These are phyloP conservation scores for Diadema setosum DNA, from an alignment of 35 echinoderm and acorn worm genomes.

Conservation along the genomic window DNA sequence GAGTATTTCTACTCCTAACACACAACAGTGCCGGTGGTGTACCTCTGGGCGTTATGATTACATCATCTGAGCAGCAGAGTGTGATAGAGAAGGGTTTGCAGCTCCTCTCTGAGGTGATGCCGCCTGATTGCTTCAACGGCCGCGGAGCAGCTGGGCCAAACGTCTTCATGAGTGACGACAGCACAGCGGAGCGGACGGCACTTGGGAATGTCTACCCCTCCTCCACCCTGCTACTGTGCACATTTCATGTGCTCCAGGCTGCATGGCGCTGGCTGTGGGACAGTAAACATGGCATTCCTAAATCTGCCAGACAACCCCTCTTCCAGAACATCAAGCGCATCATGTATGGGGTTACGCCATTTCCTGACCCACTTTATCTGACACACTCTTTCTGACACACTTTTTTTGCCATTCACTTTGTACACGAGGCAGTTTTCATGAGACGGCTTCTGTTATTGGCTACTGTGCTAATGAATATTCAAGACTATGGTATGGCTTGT, in stretches of 20 bases:
- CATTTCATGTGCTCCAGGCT: conserved; percentile 27
- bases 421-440: too few species aligned
- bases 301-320: background rate
- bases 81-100: too few species aligned
- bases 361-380: too few species aligned
- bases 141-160: background rate
- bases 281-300: background rate
- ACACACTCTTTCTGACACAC: too few species aligned
- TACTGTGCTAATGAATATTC: too few species aligned
- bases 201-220: conserved; percentile 18
- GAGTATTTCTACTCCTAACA: conserved; percentile 63
- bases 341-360: too few species aligned
- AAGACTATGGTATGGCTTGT: too few species aligned
- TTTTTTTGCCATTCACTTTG: too few species aligned
- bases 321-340: background rate
- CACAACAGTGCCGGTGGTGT: conserved; percentile 62
- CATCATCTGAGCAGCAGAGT: conserved; percentile 29
- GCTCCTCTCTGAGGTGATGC: conserved; percentile 14
- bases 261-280: conserved; percentile 17
- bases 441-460: too few species aligned
- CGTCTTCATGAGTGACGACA: conserved; percentile 63
- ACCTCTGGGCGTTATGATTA: conserved; percentile 67
- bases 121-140: conserved; percentile 26
- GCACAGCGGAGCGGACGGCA: background rate
- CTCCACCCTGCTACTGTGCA: conserved; percentile 20